Conservation (phyloP, 1,140 invertebrate genomes). For the Dermatophagoides farinae region DNA sequence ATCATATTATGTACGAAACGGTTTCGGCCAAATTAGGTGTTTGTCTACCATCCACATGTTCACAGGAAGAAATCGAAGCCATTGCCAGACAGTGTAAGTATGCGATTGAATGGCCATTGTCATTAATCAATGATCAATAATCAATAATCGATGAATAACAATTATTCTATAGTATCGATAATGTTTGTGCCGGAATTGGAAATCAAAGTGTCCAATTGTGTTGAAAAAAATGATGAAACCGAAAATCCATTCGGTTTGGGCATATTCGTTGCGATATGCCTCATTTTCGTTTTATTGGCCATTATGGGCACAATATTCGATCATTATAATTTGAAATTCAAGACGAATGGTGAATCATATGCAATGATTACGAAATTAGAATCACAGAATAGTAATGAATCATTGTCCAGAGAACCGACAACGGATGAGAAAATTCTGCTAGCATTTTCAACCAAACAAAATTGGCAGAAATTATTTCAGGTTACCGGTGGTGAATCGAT, state of each 20-base stretch:
- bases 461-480: slow-evolving; percentile 12
- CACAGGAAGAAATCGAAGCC: not conserved
- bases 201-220: not conserved
- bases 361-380: no score
- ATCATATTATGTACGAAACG: not conserved
- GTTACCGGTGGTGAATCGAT: slow-evolving; percentile 7
- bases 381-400: no score
- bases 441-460: slow-evolving; percentile 13
- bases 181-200: not conserved
- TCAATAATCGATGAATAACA: not conserved
- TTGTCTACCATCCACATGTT: slow-evolving; percentile 15
- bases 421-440: slow-evolving; percentile 6
- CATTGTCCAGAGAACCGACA: not conserved
- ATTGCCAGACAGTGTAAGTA: slow-evolving; percentile 13
- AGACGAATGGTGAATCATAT: no score
- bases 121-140: not conserved
- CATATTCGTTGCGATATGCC: not conserved
- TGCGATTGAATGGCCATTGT: no score
- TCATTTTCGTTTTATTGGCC: not conserved
- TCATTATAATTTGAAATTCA: not conserved
- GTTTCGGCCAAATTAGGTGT: slow-evolving; percentile 8
- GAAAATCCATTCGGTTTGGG: not conserved
- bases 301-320: not conserved
- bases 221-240: not conserved
- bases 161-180: not conserved